Evolutionary conservation across 2,113 vertebrate genomes (phyloP).

Genomic region (Dolichotis patagonum): DNA sequence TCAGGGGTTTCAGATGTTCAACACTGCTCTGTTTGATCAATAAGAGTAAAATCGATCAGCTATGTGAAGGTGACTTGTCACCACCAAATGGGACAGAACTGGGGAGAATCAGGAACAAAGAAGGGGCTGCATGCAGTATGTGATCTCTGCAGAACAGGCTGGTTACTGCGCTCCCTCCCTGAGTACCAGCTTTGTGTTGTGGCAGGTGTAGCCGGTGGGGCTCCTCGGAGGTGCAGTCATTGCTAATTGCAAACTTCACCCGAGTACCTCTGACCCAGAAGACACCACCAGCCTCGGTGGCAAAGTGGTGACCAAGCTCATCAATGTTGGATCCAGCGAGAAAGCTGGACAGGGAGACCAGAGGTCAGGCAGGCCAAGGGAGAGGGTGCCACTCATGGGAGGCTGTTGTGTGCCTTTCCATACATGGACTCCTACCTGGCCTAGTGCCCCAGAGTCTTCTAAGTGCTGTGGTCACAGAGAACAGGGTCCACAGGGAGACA

Average conservation of each 20-base stretch:
- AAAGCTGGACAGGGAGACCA: neutral
- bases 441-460: neutral
- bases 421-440: accelerated
- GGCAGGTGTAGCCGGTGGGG: too few relatives aligned
- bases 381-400: neutral
- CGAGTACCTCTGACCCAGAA: neutral
- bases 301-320: neutral
- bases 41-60: neutral
- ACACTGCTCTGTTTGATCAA: neutral
- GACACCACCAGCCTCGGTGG: too few relatives aligned
- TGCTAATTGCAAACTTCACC: too few relatives aligned
- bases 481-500: accelerated
- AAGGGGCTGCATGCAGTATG: neutral
- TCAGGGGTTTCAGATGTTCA: neutral
- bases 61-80: accelerated
- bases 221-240: too few relatives aligned
- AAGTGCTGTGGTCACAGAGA: neutral
- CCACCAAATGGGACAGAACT: neutral
- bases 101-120: neutral
- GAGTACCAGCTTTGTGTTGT: neutral
- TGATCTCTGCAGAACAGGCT: neutral
- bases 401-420: accelerated
- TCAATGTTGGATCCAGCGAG: neutral
- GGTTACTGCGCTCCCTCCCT: neutral
- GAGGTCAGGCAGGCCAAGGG: neutral